Conservation (phyloP, 2,113 vertebrate genomes). For the Sinocyclocheilus maitianheensis region DNA sequence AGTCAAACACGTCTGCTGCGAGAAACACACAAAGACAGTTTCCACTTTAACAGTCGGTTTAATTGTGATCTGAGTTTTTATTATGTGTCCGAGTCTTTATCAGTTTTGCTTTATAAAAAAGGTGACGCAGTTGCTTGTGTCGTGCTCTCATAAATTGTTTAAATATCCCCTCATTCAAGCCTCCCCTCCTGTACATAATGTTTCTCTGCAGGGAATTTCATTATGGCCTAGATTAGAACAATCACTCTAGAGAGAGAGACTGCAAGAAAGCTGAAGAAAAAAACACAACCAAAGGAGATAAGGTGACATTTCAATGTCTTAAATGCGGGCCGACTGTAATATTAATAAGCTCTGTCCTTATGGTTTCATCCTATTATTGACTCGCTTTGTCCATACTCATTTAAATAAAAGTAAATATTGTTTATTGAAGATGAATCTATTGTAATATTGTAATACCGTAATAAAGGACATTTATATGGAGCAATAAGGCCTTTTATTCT, state of each 20-base stretch:
- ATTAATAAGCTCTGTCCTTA: slow-evolving; percentile 29
- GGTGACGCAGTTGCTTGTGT: slow-evolving; percentile 9
- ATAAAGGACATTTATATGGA: background rate
- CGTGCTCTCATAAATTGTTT: slow-evolving; percentile 47
- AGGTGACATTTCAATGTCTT: slow-evolving; percentile 32
- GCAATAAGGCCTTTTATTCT: no score
- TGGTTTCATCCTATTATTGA: background rate
- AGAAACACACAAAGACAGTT: background rate
- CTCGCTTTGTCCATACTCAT: background rate
- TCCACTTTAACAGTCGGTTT: background rate
- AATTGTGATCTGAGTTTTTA: slow-evolving; percentile 7
- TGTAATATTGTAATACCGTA: background rate
- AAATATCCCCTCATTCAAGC: slow-evolving; percentile 14
- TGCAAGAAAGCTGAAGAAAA: background rate
- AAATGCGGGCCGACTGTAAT: background rate
- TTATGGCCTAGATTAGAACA: slow-evolving; percentile 55
- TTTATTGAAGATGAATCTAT: background rate
- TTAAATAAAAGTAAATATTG: background rate
- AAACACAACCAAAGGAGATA: background rate
- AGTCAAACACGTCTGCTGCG: background rate
- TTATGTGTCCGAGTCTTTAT: background rate
- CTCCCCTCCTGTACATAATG: slow-evolving; percentile 36
- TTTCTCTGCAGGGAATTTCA: slow-evolving; percentile 55
- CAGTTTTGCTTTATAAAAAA: slow-evolving; percentile 25
- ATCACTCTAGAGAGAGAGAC: slow-evolving; percentile 34